Evolutionary conservation across 2,888 invertebrate species (phyloP).

Genomic region (Acanthoscelides obtectus): DNA sequence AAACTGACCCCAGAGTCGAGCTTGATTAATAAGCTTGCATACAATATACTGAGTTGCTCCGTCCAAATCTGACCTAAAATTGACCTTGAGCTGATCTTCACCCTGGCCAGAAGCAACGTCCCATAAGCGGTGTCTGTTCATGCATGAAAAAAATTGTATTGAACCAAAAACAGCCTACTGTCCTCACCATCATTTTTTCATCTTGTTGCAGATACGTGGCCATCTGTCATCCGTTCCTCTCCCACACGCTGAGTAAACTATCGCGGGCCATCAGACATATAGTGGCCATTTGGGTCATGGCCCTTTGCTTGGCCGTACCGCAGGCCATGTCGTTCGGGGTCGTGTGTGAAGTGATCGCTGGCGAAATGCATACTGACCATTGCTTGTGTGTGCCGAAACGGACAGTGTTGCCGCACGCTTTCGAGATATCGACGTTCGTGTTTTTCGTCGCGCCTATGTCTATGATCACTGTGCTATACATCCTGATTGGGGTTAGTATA

Average conservation of each 20-base stretch:
- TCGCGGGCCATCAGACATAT: slow-evolving; percentile 75
- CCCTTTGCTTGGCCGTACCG: slow-evolving; percentile 69
- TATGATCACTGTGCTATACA: slow-evolving; percentile 55
- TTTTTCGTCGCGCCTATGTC: slow-evolving; percentile 60
- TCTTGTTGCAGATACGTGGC: slow-evolving; percentile 59
- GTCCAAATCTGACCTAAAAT: too few relatives aligned
- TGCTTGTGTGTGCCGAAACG: slow-evolving; percentile 42
- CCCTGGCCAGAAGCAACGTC: too few relatives aligned
- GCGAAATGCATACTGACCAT: slow-evolving; percentile 36
- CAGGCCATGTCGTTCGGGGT: slow-evolving; percentile 79
- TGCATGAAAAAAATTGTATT: too few relatives aligned
- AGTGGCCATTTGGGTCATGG: slow-evolving; percentile 70
- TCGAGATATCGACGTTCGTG: slow-evolving; percentile 53
- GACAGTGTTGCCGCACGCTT: slow-evolving; percentile 46
- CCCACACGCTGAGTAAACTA: slow-evolving; percentile 79
- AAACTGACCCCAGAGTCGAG: too few relatives aligned
- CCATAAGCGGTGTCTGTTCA: too few relatives aligned
- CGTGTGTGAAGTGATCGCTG: slow-evolving; percentile 41
- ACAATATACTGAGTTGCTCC: too few relatives aligned
- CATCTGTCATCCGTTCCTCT: slow-evolving; percentile 79
- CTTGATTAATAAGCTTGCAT: too few relatives aligned
- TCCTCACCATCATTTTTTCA: too few relatives aligned
- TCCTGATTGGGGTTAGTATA: slow-evolving; percentile 40
- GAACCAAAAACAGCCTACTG: too few relatives aligned
- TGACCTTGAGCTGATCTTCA: too few relatives aligned